A percentile compares a stretch with the other conserved stretches of the same genome.
Conservation (phyloP, 2,113 vertebrate genomes). For the Okapia johnstoni region DNA sequence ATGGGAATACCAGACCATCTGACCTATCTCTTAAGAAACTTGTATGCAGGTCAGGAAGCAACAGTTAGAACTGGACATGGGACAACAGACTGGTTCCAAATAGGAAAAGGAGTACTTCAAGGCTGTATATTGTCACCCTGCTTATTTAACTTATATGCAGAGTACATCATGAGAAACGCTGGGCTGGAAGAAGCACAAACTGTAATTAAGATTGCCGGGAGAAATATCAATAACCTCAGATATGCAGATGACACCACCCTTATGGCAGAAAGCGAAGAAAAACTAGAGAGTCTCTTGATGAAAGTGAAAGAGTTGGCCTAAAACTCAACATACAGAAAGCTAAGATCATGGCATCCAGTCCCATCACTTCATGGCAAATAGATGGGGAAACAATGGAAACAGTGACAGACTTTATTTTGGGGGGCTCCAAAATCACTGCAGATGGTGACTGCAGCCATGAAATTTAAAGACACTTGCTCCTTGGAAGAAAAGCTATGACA, state of each 20-base stretch:
- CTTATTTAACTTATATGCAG: neutral
- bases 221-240: neutral
- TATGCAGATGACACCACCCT: neutral
- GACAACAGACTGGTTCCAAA: neutral
- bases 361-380: neutral
- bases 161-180: rapidly evolving
- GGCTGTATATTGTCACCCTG: neutral
- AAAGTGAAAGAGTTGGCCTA: neutral
- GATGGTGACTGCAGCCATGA: neutral
- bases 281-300: neutral
- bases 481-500: neutral
- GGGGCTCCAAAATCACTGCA: neutral
- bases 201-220: neutral
- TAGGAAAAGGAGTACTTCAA: neutral
- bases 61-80: neutral
- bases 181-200: neutral
- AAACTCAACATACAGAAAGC: neutral
- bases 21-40: neutral
- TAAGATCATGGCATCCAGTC: neutral
- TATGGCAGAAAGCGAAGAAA: neutral
- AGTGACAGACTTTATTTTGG: neutral
- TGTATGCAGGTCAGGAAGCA: neutral
- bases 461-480: neutral
- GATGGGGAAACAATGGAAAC: neutral
- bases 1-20: neutral